A percentile compares a stretch with the other conserved stretches of the same genome.
These are phyloP conservation scores for Entomobrya multifasciata DNA, from an alignment of 2,888 invertebrate genomes.

Conservation along the genomic window DNA sequence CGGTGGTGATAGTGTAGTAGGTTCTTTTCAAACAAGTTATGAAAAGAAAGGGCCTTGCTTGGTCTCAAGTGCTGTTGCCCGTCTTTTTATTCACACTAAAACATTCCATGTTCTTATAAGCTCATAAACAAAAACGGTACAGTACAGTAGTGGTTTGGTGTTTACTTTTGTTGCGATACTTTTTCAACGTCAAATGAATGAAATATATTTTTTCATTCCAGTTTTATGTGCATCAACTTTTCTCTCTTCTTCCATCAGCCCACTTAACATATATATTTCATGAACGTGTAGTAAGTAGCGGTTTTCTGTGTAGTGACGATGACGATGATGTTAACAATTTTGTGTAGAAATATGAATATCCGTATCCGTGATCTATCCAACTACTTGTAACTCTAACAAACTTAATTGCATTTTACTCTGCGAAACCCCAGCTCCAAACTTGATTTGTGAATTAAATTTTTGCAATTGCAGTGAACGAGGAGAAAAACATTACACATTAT, in stretches of 20 bases:
- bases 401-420: conserved; percentile 18
- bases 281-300: not conserved
- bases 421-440: too few species aligned
- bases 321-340: not conserved
- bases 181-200: conserved; percentile 39
- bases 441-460: too few species aligned
- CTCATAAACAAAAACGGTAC: not conserved
- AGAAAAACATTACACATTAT: too few species aligned
- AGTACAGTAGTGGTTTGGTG: conserved; percentile 5
- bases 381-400: too few species aligned
- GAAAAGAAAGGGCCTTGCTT: not conserved
- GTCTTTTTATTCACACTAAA: not conserved
- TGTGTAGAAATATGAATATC: too few species aligned
- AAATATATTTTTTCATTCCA: conserved; percentile 31
- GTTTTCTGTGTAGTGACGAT: not conserved
- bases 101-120: not conserved
- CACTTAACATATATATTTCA: not conserved
- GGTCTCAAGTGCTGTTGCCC: not conserved
- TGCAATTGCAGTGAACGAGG: too few species aligned
- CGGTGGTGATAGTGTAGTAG: not conserved
- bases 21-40: not conserved
- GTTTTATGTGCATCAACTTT: conserved; percentile 15
- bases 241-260: not conserved
- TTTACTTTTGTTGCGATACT: conserved; percentile 21
- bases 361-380: too few species aligned